Evolutionary conservation across 2,888 invertebrate species (phyloP).

Genomic region (Pandemis cinnamomeana): DNA sequence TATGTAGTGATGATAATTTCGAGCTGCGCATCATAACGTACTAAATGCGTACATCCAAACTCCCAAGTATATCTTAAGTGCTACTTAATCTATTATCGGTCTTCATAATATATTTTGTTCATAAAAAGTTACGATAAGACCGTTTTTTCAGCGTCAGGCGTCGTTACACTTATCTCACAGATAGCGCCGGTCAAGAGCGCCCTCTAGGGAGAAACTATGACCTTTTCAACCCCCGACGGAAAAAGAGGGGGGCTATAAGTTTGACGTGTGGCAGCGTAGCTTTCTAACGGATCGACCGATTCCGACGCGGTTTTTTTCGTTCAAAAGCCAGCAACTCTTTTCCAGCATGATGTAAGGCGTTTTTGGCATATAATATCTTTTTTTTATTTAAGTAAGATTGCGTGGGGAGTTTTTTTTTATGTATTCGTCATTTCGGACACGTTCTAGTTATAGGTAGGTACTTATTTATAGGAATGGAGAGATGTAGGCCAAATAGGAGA

Average conservation of each 20-base stretch:
- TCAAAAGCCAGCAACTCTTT: too few relatives aligned
- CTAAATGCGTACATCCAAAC: neutral
- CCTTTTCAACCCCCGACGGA: conserved; percentile 6
- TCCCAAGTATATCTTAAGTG: conserved; percentile 34
- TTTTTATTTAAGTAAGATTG: too few relatives aligned
- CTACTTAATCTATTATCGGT: conserved; percentile 39
- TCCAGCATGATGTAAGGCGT: too few relatives aligned
- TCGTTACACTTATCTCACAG: conserved; percentile 35
- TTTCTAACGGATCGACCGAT: too few relatives aligned
- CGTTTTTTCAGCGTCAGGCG: conserved; percentile 30
- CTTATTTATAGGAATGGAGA: neutral
- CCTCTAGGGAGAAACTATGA: conserved; percentile 56
- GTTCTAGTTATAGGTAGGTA: conserved; percentile 8
- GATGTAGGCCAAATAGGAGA: too few relatives aligned
- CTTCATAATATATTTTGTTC: conserved; percentile 31
- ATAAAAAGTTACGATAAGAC: conserved; percentile 35
- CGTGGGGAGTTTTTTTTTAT: too few relatives aligned
- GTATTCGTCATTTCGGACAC: conserved; percentile 17
- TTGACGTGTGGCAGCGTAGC: too few relatives aligned
- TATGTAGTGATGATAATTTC: too few relatives aligned
- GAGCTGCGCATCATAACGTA: neutral
- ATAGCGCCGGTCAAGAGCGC: conserved; percentile 51
- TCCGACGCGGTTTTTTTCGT: too few relatives aligned
- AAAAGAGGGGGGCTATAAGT: too few relatives aligned
- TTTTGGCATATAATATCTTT: too few relatives aligned